Conservation (phyloP, 2,113 vertebrate genomes). For the Australoheros scitulus region DNA sequence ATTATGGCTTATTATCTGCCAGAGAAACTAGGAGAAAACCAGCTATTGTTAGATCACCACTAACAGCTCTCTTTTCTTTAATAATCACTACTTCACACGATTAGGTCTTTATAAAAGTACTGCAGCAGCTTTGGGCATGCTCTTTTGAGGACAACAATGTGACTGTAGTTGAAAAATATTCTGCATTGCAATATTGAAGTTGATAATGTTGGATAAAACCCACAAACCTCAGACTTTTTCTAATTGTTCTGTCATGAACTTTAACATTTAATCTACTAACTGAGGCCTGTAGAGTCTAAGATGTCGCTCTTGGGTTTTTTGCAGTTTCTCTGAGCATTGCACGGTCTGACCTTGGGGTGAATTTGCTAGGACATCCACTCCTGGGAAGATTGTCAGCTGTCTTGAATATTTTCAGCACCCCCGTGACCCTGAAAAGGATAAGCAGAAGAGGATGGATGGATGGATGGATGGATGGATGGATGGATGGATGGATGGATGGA, state of each 20-base stretch:
- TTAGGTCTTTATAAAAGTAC: not conserved
- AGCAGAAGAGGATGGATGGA: no score
- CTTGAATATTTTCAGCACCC: not conserved
- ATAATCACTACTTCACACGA: conserved; percentile 10
- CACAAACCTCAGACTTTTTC: not conserved
- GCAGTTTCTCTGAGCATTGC: not conserved
- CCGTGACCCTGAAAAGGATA: no score
- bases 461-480: no score
- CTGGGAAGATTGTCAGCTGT: not conserved
- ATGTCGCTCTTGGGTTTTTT: not conserved
- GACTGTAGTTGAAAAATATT: no score
- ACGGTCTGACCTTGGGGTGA: not conserved
- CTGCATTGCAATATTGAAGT: not conserved
- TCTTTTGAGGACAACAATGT: no score
- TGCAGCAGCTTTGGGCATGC: not conserved
- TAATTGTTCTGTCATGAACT: not conserved
- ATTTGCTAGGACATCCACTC: not conserved
- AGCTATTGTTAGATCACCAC: conserved; percentile 6
- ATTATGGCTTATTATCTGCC: not conserved
- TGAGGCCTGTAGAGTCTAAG: not conserved
- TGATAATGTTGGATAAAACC: not conserved
- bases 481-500: no score
- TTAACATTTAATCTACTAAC: not conserved
- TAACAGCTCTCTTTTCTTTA: conserved; percentile 4
- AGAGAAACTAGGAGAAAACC: not conserved